Percentiles rank a stretch among this genome's conserved stretches.
These are phyloP conservation scores for Tricholauxania praeusta DNA, from an alignment of 2,888 invertebrate species.

Conservation along the genomic window DNA sequence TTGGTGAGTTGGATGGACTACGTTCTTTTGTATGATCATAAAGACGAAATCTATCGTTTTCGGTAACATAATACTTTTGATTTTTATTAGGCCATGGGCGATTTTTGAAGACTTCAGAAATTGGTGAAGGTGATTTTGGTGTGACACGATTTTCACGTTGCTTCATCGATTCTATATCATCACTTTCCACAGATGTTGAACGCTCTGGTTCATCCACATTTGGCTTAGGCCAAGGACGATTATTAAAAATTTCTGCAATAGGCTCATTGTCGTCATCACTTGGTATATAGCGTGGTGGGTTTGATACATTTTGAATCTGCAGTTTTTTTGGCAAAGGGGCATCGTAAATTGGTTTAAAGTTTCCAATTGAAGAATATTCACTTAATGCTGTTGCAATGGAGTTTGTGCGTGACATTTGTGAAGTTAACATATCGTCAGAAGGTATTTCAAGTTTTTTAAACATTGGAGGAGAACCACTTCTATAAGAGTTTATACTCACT, in stretches of 20 bases:
- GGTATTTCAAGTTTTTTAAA: conserved; percentile 56
- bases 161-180: conserved; percentile 43
- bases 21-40: too few relatives aligned
- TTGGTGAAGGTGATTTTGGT: conserved; percentile 7
- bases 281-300: conserved; percentile 50
- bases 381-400: conserved; percentile 60
- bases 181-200: conserved; percentile 22
- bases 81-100: conserved; percentile 55
- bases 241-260: conserved; percentile 56
- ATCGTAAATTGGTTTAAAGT: conserved; percentile 53
- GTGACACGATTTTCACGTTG: conserved; percentile 22
- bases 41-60: too few relatives aligned
- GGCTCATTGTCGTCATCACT: conserved; percentile 48
- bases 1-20: too few relatives aligned
- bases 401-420: conserved; percentile 58
- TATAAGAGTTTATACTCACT: conserved; percentile 46
- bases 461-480: conserved; percentile 58
- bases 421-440: conserved; percentile 44
- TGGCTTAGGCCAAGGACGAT: conserved; percentile 58
- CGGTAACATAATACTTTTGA: background rate
- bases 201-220: conserved; percentile 39
- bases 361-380: conserved; percentile 50
- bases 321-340: conserved; percentile 61
- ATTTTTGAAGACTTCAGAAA: conserved; percentile 49
- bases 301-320: conserved; percentile 53